Conservation (phyloP, 2,797 vertebrate species). For the Muscicapa striata region DNA sequence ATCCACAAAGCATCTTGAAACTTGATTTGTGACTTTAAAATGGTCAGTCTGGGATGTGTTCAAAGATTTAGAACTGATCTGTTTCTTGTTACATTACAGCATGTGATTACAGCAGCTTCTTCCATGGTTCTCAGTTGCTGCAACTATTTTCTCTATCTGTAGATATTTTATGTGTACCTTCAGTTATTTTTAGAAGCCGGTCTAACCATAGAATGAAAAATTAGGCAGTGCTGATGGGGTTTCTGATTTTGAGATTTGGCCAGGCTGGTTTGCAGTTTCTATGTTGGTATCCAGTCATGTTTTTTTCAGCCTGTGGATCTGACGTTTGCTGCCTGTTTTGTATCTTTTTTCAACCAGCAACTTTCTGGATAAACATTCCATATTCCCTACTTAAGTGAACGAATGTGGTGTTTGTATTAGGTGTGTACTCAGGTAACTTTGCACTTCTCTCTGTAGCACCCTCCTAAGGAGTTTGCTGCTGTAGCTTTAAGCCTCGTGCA, state of each 20-base stretch:
- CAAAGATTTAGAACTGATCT: neutral
- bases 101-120: neutral
- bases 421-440: neutral
- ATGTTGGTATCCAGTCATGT: fast-evolving
- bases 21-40: neutral
- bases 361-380: neutral
- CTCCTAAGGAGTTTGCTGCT: neutral
- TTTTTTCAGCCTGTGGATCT: neutral
- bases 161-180: neutral
- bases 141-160: neutral
- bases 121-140: neutral
- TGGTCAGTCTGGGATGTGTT: neutral
- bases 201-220: neutral
- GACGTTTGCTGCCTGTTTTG: neutral
- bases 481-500: neutral
- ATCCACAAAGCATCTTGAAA: neutral
- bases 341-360: neutral
- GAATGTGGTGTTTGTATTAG: neutral
- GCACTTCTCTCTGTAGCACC: neutral
- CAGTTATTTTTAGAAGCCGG: neutral
- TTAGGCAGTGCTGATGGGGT: neutral
- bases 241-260: conserved; percentile 18
- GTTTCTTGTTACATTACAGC: neutral
- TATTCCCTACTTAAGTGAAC: fast-evolving
- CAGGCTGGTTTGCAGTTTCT: neutral